Conservation (phyloP, 2,888 invertebrate genomes). For the Archips crataeganus region DNA sequence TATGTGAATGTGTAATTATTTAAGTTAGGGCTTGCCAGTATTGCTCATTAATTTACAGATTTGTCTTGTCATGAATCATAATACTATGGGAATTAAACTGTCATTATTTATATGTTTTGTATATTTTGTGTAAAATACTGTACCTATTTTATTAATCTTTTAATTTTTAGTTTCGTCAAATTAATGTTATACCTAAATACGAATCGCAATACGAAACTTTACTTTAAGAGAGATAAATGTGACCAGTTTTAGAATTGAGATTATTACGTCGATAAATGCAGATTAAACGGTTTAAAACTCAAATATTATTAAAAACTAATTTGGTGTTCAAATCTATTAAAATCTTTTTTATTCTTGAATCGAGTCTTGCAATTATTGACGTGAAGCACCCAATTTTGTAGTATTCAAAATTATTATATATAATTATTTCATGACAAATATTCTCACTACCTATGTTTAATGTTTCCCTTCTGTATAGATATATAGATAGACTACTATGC, state of each 20-base stretch:
- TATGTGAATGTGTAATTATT: neutral
- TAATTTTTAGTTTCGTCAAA: neutral
- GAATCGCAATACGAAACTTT: neutral
- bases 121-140: conserved; percentile 1
- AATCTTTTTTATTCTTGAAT: too few species aligned
- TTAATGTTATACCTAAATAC: neutral
- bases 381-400: too few species aligned
- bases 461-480: neutral
- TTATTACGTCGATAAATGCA: neutral
- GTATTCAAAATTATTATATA: too few species aligned
- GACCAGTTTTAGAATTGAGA: neutral
- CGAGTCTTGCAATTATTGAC: too few species aligned
- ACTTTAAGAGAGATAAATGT: neutral
- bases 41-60: neutral
- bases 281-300: neutral
- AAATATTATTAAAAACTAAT: too few species aligned
- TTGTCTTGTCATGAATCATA: neutral
- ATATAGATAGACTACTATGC: neutral
- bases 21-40: neutral
- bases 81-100: neutral
- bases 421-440: neutral
- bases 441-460: neutral
- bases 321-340: too few species aligned
- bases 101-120: conserved; percentile 4
- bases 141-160: conserved; percentile 1